phyloP scores from a whole-genome alignment of 2,888 invertebrate species.

The Watsonalla cultraria region DNA sequence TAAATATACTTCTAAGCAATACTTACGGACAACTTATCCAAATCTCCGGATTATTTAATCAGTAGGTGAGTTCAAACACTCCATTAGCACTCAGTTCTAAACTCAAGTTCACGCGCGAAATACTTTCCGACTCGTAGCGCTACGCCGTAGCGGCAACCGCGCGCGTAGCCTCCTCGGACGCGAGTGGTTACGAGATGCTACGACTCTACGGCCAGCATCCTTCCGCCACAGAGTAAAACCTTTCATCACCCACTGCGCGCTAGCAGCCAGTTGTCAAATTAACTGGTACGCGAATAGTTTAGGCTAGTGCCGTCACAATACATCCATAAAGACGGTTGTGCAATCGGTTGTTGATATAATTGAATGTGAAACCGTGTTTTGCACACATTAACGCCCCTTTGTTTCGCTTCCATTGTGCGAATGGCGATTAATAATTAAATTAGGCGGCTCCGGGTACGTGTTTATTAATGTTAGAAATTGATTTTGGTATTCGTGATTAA shows the following conservation, averaged over 20 bases:
- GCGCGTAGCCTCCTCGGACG: slow-evolving; percentile 42
- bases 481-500: slow-evolving; percentile 20
- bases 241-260: slow-evolving; percentile 3
- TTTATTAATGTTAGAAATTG: slow-evolving; percentile 29
- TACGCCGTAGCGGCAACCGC: slow-evolving; percentile 42
- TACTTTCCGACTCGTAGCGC: slow-evolving; percentile 27
- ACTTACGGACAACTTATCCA: neutral
- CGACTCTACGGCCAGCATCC: slow-evolving; percentile 5
- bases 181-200: slow-evolving; percentile 43
- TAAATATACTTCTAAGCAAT: neutral
- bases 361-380: slow-evolving; percentile 41
- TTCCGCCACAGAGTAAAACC: slow-evolving; percentile 18
- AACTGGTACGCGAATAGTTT: neutral
- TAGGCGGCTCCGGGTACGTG: slow-evolving; percentile 20
- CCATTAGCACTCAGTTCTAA: slow-evolving; percentile 2
- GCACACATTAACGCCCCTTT: slow-evolving; percentile 44
- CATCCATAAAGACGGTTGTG: slow-evolving; percentile 20
- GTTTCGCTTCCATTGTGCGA: slow-evolving; percentile 37
- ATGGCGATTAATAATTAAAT: slow-evolving; percentile 39
- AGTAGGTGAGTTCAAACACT: slow-evolving; percentile 11
- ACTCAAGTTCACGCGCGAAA: slow-evolving; percentile 29
- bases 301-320: neutral
- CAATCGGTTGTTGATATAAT: slow-evolving; percentile 41
- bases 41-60: slow-evolving; percentile 11
- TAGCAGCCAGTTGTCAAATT: slow-evolving; percentile 19